phyloP scores from a whole-genome alignment of 2,888 invertebrate species.

The Lymantria monacha region DNA sequence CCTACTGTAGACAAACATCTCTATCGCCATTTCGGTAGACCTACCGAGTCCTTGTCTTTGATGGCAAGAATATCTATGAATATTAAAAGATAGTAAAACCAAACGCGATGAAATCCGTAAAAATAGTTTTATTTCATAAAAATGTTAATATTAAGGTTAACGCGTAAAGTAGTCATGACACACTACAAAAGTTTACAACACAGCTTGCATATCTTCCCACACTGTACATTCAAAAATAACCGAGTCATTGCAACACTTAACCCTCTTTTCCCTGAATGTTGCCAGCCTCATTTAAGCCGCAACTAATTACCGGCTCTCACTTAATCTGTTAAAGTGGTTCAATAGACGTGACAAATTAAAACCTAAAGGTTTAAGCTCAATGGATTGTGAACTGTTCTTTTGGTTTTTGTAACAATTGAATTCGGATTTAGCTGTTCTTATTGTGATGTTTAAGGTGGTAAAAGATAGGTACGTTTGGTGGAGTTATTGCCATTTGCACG shows the following conservation, averaged over 20 bases:
- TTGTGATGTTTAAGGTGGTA: too few relatives aligned
- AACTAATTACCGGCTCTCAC: slow-evolving; percentile 11
- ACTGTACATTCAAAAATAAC: not conserved
- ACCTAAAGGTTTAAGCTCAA: slow-evolving; percentile 5
- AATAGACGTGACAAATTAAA: slow-evolving; percentile 14
- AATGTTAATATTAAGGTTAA: too few relatives aligned
- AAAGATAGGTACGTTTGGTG: too few relatives aligned
- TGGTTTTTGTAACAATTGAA: slow-evolving; percentile 4
- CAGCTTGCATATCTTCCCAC: not conserved
- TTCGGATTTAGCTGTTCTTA: not conserved
- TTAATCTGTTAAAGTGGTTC: slow-evolving; percentile 10
- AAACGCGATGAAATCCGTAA: too few relatives aligned
- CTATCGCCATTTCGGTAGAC: too few relatives aligned
- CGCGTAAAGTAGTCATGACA: not conserved
- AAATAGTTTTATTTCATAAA: too few relatives aligned
- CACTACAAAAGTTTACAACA: not conserved
- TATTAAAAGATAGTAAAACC: too few relatives aligned
- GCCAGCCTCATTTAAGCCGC: slow-evolving; percentile 10
- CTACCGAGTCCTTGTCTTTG: too few relatives aligned
- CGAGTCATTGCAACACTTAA: slow-evolving; percentile 8
- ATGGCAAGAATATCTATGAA: too few relatives aligned
- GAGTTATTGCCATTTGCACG: too few relatives aligned
- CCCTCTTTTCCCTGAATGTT: slow-evolving; percentile 5
- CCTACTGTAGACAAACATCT: too few relatives aligned
- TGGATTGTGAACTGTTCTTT: slow-evolving; percentile 9